Base-by-base conservation (phyloP, 2,888 invertebrate species). In the Papilio protenor region DNA sequence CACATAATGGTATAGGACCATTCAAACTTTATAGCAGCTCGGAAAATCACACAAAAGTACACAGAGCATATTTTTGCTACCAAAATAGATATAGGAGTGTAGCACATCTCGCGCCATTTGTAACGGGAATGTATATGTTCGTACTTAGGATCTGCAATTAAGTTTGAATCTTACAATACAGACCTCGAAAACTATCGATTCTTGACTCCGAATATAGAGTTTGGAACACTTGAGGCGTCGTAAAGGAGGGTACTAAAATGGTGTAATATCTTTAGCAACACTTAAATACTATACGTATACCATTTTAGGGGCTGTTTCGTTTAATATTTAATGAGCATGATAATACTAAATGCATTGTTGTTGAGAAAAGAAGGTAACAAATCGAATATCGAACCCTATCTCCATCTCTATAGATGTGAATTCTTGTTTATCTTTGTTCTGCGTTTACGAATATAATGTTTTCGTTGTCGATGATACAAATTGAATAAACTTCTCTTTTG, bases 101-200 rank as follows among this genome's bases (percentile, higher is more conserved):
- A 16, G 49, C 49, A 55, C 11, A 55, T 55, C 18, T 49, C 49
- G 49, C 16, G 49, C 49, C 8, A 3, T 49, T 49, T 49, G 14
- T 18, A 55, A n/a, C 8, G n/a, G n/a, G n/a, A 55, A 18, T 14
- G 45, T 47, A 55, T 57, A 23, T 57, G 10, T n/a, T 55, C 55
- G 23, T 23, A 59, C 23, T 23, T 23, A 59, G 12, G 23, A 59
- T 16, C 61, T 10, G 12, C 14, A 11, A 2, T 61, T 27, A 61
- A 23, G 27, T 61, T 27, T 27, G 27, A 61, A 27, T 27, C 27
- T 23, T 61, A 27, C 2, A 27, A 12, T 59, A 59, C 12, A 59
- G 57, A 73, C 78, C 76, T 59, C 69, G 47, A 77, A 78, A 77
- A 73, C 73, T 72, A 78, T 79, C 74, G 78, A 80, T 79, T 59